Evolutionary conservation across 2,113 vertebrate genomes (phyloP).

Genomic region (Microcebus lehilahytsara): DNA sequence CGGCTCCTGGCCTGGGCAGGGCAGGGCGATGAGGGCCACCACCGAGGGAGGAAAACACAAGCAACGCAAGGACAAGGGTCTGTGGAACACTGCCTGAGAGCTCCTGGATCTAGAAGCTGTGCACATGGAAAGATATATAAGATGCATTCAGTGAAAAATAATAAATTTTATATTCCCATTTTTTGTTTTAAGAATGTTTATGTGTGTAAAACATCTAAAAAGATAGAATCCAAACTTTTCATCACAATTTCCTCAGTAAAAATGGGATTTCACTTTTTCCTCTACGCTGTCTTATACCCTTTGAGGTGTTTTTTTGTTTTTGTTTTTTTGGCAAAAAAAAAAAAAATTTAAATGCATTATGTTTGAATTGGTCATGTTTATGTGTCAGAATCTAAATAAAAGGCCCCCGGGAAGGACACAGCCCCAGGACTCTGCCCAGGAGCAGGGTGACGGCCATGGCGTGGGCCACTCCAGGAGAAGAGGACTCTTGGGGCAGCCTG

Average conservation of each 20-base stretch:
- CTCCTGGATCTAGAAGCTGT: not conserved
- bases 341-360: not conserved
- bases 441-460: not conserved
- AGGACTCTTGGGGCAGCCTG: fast-evolving
- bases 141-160: not conserved
- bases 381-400: not conserved
- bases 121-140: fast-evolving
- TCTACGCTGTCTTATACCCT: not conserved
- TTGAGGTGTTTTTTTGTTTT: not conserved
- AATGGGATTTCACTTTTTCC: not conserved
- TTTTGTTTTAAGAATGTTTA: not conserved
- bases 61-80: not conserved
- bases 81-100: not conserved
- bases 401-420: not conserved
- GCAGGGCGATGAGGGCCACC: not conserved
- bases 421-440: not conserved
- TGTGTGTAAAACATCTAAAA: not conserved
- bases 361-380: not conserved
- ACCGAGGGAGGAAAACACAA: not conserved
- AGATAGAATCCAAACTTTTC: not conserved
- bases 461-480: fast-evolving
- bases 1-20: not conserved
- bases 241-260: not conserved
- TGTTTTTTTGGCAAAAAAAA: not conserved
- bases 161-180: not conserved